Conservation (phyloP, 2,797 vertebrate species). For the Sus cebifrons region DNA sequence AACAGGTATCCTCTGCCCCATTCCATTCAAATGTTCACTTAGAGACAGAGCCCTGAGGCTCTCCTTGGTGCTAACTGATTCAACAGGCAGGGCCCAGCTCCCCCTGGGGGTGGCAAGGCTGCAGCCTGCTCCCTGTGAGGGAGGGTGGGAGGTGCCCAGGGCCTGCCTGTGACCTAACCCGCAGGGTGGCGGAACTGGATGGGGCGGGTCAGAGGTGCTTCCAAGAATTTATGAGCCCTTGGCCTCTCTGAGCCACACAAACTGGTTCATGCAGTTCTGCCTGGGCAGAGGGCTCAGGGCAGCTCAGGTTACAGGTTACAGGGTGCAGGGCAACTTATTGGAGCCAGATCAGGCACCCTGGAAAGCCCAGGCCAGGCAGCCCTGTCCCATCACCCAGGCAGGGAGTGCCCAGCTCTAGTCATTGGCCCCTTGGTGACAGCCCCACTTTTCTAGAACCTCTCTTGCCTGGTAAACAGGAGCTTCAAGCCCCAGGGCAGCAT, state of each 20-base stretch:
- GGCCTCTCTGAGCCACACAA: background rate
- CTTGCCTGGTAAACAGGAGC: background rate
- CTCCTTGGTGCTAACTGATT: no score
- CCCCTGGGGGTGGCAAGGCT: background rate
- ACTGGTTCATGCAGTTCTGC: conserved; percentile 59
- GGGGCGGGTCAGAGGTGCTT: background rate
- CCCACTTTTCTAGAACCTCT: background rate
- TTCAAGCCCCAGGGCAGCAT: background rate
- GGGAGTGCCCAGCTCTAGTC: background rate
- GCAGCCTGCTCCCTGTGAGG: background rate
- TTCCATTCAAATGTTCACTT: background rate
- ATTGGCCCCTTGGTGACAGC: background rate
- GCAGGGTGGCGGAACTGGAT: fast-evolving
- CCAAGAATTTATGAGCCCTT: background rate
- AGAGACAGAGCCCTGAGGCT: background rate
- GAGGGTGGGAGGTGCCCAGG: background rate
- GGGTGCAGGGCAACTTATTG: conserved; percentile 1
- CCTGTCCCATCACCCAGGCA: background rate
- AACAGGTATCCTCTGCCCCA: background rate
- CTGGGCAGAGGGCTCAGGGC: background rate
- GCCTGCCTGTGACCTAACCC: background rate
- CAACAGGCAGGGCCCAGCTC: background rate
- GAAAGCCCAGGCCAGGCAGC: background rate
- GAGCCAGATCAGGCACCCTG: background rate
- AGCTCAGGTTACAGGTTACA: background rate